Evolutionary conservation across 2,888 invertebrate species (phyloP).

Genomic region (Athripsodes cinereus): DNA sequence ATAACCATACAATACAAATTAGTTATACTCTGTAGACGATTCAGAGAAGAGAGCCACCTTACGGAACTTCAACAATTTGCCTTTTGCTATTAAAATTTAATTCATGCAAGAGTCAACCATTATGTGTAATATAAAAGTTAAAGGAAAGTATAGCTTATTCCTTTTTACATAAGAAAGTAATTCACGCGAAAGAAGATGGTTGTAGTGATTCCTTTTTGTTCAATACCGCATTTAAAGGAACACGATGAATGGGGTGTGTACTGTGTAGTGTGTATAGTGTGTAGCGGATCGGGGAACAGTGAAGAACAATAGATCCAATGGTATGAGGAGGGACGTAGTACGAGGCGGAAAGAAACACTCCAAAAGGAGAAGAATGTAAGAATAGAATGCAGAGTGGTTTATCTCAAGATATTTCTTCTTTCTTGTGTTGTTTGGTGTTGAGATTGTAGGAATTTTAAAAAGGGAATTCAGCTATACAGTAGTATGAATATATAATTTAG

Average conservation of each 20-base stretch:
- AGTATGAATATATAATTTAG: too few relatives aligned
- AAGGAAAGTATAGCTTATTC: neutral
- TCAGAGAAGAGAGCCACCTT: neutral
- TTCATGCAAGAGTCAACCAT: neutral
- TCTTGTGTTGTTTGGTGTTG: constrained; percentile 1
- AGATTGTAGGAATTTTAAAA: neutral
- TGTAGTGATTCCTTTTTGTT: neutral
- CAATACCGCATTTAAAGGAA: neutral
- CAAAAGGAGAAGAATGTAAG: neutral
- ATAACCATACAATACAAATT: neutral
- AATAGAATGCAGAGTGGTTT: constrained; percentile 3
- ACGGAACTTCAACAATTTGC: neutral
- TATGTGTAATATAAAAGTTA: neutral
- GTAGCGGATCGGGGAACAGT: neutral
- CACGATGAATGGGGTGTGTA: neutral
- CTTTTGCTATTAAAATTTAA: constrained; percentile 2
- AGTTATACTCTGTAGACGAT: neutral
- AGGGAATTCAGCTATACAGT: too few relatives aligned
- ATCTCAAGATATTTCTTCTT: neutral
- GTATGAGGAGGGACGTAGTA: neutral
- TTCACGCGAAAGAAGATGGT: neutral
- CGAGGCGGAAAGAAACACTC: neutral
- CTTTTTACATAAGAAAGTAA: neutral
- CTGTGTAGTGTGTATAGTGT: neutral
- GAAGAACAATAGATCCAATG: neutral